These are phyloP conservation scores for Vireo griseus DNA, from an alignment of 2,797 vertebrate genomes.

Conservation along the genomic window DNA sequence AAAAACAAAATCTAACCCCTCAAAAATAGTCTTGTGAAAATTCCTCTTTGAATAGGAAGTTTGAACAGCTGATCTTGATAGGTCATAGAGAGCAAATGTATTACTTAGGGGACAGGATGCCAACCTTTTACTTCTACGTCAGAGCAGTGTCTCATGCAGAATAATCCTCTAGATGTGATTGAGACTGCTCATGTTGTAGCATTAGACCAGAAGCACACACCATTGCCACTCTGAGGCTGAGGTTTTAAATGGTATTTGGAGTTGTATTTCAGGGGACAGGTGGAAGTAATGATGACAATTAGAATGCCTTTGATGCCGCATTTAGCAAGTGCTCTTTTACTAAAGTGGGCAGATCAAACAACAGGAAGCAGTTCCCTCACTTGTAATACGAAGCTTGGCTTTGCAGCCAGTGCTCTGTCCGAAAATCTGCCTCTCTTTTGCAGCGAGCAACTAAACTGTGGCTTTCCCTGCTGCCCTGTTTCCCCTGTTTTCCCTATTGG, in stretches of 20 bases:
- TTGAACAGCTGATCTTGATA: not conserved
- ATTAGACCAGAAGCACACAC: not conserved
- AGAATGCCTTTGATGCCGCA: constrained; percentile 34
- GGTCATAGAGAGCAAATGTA: not conserved
- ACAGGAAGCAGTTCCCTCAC: not conserved
- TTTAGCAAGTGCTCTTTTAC: constrained; percentile 9
- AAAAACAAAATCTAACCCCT: not conserved
- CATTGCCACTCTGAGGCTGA: not conserved
- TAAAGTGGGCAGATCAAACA: constrained; percentile 34
- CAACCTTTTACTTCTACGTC: not conserved
- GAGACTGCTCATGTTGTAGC: rapidly evolving
- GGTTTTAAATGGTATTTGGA: not conserved
- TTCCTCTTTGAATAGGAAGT: not conserved
- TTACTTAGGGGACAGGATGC: not conserved
- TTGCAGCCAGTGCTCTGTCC: not conserved
- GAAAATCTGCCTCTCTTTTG: not conserved
- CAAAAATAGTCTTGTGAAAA: not conserved
- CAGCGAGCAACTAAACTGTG: not conserved
- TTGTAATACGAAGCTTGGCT: not conserved
- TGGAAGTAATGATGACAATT: constrained; percentile 22
- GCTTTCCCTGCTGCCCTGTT: not conserved
- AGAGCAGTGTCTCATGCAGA: not conserved
- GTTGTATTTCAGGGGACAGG: constrained; percentile 49
- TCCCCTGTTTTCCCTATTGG: not conserved
- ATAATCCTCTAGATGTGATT: not conserved